phyloP scores from a whole-genome alignment of 1,140 invertebrate genomes.

The Lerema accius region DNA sequence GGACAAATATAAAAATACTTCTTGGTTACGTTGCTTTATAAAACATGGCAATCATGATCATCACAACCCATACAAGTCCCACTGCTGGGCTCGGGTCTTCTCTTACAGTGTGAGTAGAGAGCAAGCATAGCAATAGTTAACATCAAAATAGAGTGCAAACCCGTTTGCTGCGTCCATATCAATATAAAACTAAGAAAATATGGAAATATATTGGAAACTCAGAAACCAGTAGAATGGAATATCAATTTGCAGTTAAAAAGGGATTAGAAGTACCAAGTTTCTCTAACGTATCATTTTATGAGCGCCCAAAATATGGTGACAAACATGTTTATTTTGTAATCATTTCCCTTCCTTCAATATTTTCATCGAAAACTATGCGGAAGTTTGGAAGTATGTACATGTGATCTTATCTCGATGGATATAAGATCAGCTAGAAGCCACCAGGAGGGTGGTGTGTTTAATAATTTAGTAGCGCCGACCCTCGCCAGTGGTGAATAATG shows the following conservation, averaged over 20 bases:
- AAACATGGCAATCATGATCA: too few species aligned
- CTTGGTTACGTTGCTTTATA: too few species aligned
- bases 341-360: background rate
- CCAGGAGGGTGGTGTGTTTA: slow-evolving; percentile 68
- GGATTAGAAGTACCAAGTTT: slow-evolving; percentile 2
- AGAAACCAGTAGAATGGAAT: background rate
- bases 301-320: background rate
- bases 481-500: slow-evolving; percentile 71
- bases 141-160: too few species aligned
- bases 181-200: slow-evolving; percentile 9
- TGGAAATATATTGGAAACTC: slow-evolving; percentile 2
- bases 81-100: too few species aligned
- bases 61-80: too few species aligned
- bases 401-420: slow-evolving; percentile 15
- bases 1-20: too few species aligned
- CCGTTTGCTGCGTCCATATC: too few species aligned
- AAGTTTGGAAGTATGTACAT: slow-evolving; percentile 6
- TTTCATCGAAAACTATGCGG: slow-evolving; percentile 4
- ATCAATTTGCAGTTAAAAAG: background rate
- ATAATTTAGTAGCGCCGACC: slow-evolving; percentile 71
- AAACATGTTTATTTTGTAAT: slow-evolving; percentile 18
- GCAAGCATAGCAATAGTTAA: too few species aligned
- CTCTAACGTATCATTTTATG: background rate
- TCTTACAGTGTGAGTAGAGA: too few species aligned
- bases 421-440: slow-evolving; percentile 29